A percentile compares a stretch with the other conserved stretches of the same genome.
Conservation (phyloP, 2,888 invertebrate species). For the Calliopum simillimum region DNA sequence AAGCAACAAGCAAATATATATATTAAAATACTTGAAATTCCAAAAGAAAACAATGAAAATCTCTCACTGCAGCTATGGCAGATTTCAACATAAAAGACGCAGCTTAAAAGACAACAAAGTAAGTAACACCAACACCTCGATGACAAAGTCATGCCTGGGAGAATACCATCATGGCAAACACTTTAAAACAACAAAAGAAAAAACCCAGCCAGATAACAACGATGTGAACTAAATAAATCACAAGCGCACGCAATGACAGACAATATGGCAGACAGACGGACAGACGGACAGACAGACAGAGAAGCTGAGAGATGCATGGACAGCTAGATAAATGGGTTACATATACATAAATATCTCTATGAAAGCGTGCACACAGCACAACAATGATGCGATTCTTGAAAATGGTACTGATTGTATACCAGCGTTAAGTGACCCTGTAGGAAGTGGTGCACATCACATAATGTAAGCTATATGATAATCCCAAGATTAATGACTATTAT, state of each 20-base stretch:
- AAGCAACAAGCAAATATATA: not conserved
- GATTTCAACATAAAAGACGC: not conserved
- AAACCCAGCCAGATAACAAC: not conserved
- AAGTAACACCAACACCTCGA: no score
- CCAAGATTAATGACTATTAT: no score
- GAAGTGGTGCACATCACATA: no score
- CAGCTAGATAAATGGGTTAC: not conserved
- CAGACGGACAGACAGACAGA: not conserved
- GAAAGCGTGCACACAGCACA: no score
- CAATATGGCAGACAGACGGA: not conserved
- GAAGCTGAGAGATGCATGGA: not conserved
- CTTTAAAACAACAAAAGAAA: not conserved
- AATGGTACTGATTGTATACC: no score
- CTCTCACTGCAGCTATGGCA: not conserved
- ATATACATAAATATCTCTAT: no score
- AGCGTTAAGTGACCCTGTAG: no score
- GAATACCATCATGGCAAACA: not conserved
- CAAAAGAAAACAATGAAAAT: not conserved
- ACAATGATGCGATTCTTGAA: no score
- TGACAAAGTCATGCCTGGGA: not conserved
- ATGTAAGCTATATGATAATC: no score
- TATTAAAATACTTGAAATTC: no score
- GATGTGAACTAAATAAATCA: constrained; percentile 28
- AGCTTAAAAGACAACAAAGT: no score
- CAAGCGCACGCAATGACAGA: constrained; percentile 13